A percentile compares a stretch with the other conserved stretches of the same genome.
Conservation (phyloP, 2,888 invertebrate species). For the Andrena bicolor region DNA sequence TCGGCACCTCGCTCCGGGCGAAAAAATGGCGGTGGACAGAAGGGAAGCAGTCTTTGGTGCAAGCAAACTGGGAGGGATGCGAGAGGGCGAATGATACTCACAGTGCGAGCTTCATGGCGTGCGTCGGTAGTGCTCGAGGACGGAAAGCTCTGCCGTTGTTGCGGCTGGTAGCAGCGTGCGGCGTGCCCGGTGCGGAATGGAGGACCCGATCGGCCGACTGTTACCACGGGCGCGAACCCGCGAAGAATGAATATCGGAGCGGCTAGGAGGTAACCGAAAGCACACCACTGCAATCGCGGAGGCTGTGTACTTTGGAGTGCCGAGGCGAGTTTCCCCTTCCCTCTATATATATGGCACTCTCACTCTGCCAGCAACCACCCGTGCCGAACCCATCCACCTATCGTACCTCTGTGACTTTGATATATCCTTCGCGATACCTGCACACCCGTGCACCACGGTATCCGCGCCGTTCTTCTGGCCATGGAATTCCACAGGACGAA, state of each 20-base stretch:
- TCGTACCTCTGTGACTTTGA: constrained; percentile 46
- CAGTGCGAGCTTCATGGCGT: constrained; percentile 78
- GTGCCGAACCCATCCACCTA: constrained; percentile 59
- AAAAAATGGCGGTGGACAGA: not conserved
- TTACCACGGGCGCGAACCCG: constrained; percentile 74
- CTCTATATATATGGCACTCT: constrained; percentile 80
- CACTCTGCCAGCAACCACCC: constrained; percentile 74
- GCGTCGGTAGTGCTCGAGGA: constrained; percentile 29
- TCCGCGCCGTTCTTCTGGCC: constrained; percentile 23
- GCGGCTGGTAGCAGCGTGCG: constrained; percentile 26
- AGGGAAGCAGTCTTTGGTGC: not conserved
- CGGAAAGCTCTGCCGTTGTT: constrained; percentile 23
- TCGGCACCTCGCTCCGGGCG: not conserved
- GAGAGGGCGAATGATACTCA: constrained; percentile 66
- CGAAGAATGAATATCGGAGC: constrained; percentile 71
- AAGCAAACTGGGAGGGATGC: not conserved
- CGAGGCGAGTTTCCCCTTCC: constrained; percentile 81
- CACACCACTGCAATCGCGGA: constrained; percentile 82
- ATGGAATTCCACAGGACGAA: constrained; percentile 23
- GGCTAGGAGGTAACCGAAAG: constrained; percentile 66
- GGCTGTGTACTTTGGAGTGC: constrained; percentile 83
- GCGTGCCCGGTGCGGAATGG: constrained; percentile 41
- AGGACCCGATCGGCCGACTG: constrained; percentile 62
- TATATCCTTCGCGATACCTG: constrained; percentile 46
- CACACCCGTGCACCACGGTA: constrained; percentile 15